Evolutionary conservation across 2,113 vertebrate species (phyloP).

Genomic region (Cavia porcellus): DNA sequence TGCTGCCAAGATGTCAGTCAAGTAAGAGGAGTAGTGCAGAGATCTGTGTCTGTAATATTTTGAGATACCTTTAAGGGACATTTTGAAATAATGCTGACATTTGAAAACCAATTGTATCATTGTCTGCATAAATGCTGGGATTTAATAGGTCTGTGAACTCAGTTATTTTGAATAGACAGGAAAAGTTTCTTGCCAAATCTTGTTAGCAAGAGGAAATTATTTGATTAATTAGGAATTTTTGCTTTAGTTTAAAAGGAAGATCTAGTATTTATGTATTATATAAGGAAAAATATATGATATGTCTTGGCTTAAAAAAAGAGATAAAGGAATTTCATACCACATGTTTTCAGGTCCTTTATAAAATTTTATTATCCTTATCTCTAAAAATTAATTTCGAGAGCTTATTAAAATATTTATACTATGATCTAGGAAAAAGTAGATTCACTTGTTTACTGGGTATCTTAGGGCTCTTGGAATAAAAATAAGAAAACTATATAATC

Average conservation of each 20-base stretch:
- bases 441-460: constrained; percentile 18
- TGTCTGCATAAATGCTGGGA: constrained; percentile 74
- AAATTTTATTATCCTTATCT: constrained; percentile 53
- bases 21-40: constrained; percentile 78
- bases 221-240: constrained; percentile 74
- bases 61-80: constrained; percentile 77
- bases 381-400: constrained; percentile 72
- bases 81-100: constrained; percentile 82
- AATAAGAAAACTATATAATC: constrained; percentile 59
- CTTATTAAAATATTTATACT: constrained; percentile 18
- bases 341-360: constrained; percentile 58
- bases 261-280: constrained; percentile 69
- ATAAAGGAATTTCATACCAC: constrained; percentile 55
- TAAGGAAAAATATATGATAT: constrained; percentile 59
- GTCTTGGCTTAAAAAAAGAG: constrained; percentile 37
- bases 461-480: constrained; percentile 64
- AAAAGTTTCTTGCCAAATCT: constrained; percentile 86
- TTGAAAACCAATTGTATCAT: constrained; percentile 81
- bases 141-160: constrained; percentile 80
- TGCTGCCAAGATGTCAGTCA: constrained; percentile 89
- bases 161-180: constrained; percentile 84
- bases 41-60: constrained; percentile 77
- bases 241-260: constrained; percentile 73
- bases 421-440: neutral
- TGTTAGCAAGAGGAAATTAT: constrained; percentile 77